Evolutionary conservation across 2,888 invertebrate species (phyloP), one percentile per base, ranked within the genome.

Genomic region (Hypsopygia costalis): DNA sequence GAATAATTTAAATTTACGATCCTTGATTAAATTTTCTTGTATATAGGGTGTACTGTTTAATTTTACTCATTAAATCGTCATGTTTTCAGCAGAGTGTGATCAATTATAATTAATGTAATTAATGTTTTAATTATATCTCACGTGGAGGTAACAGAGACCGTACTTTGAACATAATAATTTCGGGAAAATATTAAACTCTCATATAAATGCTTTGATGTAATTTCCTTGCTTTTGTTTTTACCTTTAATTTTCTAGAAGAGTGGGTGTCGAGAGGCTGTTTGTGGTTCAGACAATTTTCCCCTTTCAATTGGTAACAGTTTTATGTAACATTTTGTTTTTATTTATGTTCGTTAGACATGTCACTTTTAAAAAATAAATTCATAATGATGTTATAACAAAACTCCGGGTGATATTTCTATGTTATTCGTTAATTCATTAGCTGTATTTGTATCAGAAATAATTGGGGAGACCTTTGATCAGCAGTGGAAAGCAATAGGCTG

Each of bases 21-120:
- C 20, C 22, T 1, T 30, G 29, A 36, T 36, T 36, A 21, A 36
- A 30, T 30, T 8, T n/a, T 21, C 36, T 37, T 37, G 11, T 6
- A 11, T 28, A 16, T 20, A 21, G 30, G 16, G 36, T 11, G n/a
- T 37, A 30, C 28, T 10, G 28, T 27, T 40, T 41, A 43, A 45
- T 43, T 40, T 39, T 29, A 30, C 34, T 28, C 38, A 30, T 41
- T 33, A 40, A 25, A 21, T 27, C 30, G 27, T 36, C 44, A 34
- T 41, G 43, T 46, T 51, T 41, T 36, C 40, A 36, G 32, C 36
- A 22, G 38, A 34, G 49, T 49, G 51, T 59, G 55, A 58, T 52
- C 38, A 53, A 47, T 52, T 47, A 47, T 51, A 55, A 58, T 52
- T 52, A 55, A 55, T 35, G 36, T 51, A 58, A 61, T 56, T 44